Evolutionary conservation across 2,888 invertebrate species (phyloP).

Genomic region (Macroteleia sp.): DNA sequence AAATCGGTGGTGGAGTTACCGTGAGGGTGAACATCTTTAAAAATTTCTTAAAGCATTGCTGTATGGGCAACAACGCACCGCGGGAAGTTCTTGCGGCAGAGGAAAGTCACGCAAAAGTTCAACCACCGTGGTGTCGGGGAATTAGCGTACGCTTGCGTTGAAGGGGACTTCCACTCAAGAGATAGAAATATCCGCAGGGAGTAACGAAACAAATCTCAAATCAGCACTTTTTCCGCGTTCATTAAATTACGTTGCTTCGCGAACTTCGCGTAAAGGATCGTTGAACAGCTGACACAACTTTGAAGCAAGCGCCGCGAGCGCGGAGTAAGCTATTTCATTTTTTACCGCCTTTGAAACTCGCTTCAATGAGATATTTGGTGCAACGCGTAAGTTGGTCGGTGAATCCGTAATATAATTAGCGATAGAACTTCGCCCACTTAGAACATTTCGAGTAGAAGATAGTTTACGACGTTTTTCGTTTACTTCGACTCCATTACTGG

Average conservation of each 20-base stretch:
- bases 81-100: slow-evolving; percentile 32
- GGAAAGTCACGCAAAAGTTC: slow-evolving; percentile 43
- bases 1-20: slow-evolving; percentile 16
- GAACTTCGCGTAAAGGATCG: slow-evolving; percentile 43
- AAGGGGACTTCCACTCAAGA: slow-evolving; percentile 37
- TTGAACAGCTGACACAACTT: slow-evolving; percentile 52
- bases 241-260: slow-evolving; percentile 56
- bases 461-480: too few species aligned
- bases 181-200: slow-evolving; percentile 46
- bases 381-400: slow-evolving; percentile 37
- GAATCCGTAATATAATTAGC: too few species aligned
- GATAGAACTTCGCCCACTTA: slow-evolving; percentile 34
- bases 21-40: slow-evolving; percentile 34
- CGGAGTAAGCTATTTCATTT: slow-evolving; percentile 35
- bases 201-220: slow-evolving; percentile 47
- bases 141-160: slow-evolving; percentile 36
- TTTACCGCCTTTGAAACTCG: slow-evolving; percentile 22
- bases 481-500: too few species aligned
- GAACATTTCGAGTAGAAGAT: too few species aligned
- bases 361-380: slow-evolving; percentile 29
- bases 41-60: slow-evolving; percentile 35
- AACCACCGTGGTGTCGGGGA: slow-evolving; percentile 36
- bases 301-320: slow-evolving; percentile 15
- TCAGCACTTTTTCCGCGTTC: slow-evolving; percentile 54
- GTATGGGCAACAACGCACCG: slow-evolving; percentile 37